Evolutionary conservation across 2,888 invertebrate genomes (phyloP).

Genomic region (Autographa pulchrina): DNA sequence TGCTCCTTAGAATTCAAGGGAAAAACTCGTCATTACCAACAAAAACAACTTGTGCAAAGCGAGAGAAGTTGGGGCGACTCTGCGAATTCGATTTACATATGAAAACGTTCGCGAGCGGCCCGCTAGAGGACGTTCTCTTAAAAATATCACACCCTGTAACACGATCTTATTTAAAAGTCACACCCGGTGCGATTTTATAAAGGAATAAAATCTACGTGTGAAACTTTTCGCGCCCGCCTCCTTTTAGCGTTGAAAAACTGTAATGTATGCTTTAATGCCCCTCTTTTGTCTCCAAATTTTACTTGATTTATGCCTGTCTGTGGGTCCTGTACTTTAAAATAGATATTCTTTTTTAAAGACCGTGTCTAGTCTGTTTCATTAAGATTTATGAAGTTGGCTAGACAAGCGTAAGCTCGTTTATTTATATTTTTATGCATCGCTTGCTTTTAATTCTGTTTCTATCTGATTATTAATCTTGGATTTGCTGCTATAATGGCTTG

Average conservation of each 20-base stretch:
- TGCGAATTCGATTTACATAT: conserved; percentile 77
- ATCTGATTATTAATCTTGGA: conserved; percentile 31
- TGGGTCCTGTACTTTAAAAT: conserved; percentile 17
- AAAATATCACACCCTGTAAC: conserved; percentile 72
- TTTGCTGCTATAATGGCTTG: conserved; percentile 23
- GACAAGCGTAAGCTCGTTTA: conserved; percentile 42
- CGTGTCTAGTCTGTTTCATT: conserved; percentile 45
- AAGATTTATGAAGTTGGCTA: conserved; percentile 53
- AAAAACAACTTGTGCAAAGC: conserved; percentile 60
- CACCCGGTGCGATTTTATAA: conserved; percentile 75
- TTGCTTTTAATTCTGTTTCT: conserved; percentile 36
- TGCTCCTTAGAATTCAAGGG: conserved; percentile 58
- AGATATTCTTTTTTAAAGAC: conserved; percentile 29
- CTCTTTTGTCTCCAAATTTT: conserved; percentile 66
- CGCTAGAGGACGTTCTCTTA: conserved; percentile 68
- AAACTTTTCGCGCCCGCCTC: conserved; percentile 54
- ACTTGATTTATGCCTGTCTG: conserved; percentile 44
- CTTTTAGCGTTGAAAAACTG: conserved; percentile 56
- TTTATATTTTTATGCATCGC: conserved; percentile 27
- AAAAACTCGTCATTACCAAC: conserved; percentile 64
- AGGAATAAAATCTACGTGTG: conserved; percentile 67
- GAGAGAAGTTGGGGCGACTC: conserved; percentile 52
- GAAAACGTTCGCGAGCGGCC: conserved; percentile 68
- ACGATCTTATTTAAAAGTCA: conserved; percentile 83
- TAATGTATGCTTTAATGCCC: conserved; percentile 57